These are phyloP conservation scores for Xenus cinereus DNA, from an alignment of 2,113 vertebrate species.

Conservation along the genomic window DNA sequence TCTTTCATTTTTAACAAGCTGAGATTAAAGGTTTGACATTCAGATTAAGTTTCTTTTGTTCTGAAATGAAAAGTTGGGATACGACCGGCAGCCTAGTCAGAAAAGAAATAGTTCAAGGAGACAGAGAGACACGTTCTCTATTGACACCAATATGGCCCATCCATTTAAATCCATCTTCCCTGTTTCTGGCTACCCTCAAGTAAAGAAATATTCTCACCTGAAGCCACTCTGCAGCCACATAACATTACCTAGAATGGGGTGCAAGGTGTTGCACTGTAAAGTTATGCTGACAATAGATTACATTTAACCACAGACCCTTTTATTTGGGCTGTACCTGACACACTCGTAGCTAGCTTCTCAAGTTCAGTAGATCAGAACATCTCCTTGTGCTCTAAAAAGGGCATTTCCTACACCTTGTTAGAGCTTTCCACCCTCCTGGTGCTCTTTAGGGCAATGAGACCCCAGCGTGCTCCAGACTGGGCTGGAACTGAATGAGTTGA, in stretches of 20 bases:
- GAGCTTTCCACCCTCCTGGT: neutral
- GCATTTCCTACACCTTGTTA: neutral
- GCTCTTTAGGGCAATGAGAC: neutral
- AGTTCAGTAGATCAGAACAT: neutral
- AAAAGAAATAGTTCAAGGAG: neutral
- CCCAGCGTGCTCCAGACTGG: neutral
- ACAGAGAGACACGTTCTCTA: neutral
- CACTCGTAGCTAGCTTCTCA: neutral
- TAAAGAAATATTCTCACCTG: neutral
- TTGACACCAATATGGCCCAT: accelerated
- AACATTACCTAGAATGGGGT: neutral
- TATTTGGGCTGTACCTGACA: neutral
- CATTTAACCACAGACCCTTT: neutral
- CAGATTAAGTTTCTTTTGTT: neutral
- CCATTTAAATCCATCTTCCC: neutral
- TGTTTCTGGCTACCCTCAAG: neutral
- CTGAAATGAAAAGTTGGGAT: neutral
- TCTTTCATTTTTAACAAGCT: neutral
- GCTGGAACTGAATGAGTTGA: neutral
- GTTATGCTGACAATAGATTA: neutral
- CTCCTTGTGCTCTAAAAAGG: neutral
- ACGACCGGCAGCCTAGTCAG: neutral
- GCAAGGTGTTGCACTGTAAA: neutral
- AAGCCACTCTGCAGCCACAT: neutral
- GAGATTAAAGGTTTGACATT: neutral